Evolutionary conservation across 2,797 vertebrate genomes (phyloP).

Genomic region (Tinamus major): DNA sequence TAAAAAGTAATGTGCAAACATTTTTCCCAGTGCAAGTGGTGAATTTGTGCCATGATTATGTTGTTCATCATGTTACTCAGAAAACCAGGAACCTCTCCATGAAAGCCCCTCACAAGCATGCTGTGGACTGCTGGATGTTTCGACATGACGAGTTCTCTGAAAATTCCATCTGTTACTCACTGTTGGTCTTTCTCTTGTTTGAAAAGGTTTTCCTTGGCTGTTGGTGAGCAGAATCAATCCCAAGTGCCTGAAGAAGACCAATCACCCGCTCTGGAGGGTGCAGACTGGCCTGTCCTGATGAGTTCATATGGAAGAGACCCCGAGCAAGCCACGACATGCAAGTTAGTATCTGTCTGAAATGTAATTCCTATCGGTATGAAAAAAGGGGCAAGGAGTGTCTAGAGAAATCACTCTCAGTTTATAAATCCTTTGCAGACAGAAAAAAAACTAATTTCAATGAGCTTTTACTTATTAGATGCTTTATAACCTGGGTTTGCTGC

Average conservation of each 20-base stretch:
- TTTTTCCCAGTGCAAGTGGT: neutral
- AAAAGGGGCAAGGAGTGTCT: neutral
- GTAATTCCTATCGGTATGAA: neutral
- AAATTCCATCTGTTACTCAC: neutral
- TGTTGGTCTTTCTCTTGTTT: neutral
- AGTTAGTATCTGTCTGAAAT: neutral
- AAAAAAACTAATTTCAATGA: neutral
- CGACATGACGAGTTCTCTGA: neutral
- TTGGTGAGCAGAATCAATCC: neutral
- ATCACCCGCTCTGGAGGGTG: neutral
- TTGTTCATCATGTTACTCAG: neutral
- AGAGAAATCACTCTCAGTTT: neutral
- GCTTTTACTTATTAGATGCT: neutral
- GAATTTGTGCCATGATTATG: neutral
- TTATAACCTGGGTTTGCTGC: neutral
- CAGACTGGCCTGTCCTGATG: neutral
- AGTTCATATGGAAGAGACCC: neutral
- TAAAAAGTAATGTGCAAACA: constrained; percentile 4
- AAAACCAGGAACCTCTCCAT: neutral
- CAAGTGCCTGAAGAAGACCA: neutral
- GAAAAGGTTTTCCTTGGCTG: neutral
- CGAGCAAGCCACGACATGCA: neutral
- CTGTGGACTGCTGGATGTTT: neutral
- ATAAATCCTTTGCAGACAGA: neutral
- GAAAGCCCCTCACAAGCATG: neutral